Evolutionary conservation across 2,113 vertebrate species (phyloP), one percentile per base, ranked within the genome.

Genomic region (Alectura lathami): DNA sequence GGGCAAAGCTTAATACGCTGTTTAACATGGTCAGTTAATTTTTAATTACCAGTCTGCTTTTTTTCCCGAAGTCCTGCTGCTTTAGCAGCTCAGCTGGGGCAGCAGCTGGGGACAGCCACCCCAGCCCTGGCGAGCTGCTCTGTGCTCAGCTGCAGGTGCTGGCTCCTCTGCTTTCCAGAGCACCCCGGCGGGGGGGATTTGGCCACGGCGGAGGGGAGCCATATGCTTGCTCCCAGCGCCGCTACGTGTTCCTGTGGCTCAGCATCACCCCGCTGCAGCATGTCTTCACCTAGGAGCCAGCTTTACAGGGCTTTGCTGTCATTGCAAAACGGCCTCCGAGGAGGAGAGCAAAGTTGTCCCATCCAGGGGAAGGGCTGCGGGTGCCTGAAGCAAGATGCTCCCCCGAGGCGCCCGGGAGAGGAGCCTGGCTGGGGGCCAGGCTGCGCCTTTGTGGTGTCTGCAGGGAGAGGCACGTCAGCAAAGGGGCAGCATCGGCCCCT

Each of bases 101-200:
- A 42, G 69, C 47, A 48, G 54, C 1, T 32, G 86, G 66, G 56
- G 57, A 75, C 26, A 64, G 48, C 27, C 18, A 2, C 75, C 48
- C 75, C 53, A 36, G 75, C 70, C 26, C 62, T 2, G 3, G 64
- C 75, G 60, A 88, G 79, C 45, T 63, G 88, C 85, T 91, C 89
- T 67, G 11, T 29, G 70, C 78, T 91, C 70, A 72, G 93, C 95
- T 96, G 78, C 91, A 60, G 89, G 84, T 66, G 2, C 53, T 13
- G 36, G 68, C 83, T 94, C 91, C 34, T 91, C 93, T 88, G 83
- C 86, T 94, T 88, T 77, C 56, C 68, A 83, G 60, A 32, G 62
- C 45, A n/a, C 48, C 0, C 1, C 8, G 2, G n/a, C 0, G 0
- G 47, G 57, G 78, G 47, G 59, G 62, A 72, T 93, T 64, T 91